phyloP scores from a whole-genome alignment of 2,797 vertebrate genomes.

The Coendou prehensilis region DNA sequence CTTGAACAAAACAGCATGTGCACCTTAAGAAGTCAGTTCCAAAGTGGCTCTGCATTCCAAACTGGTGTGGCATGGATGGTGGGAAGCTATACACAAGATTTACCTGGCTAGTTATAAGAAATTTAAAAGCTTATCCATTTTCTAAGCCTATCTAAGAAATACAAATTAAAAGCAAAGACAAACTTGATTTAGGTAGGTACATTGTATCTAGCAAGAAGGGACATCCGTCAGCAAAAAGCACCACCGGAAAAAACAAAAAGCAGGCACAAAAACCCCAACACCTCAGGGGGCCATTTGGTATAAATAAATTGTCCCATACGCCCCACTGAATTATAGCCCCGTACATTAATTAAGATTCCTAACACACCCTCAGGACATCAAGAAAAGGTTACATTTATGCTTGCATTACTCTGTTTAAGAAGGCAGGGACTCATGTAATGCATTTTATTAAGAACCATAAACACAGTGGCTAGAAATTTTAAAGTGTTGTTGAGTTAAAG shows the following conservation, averaged over 20 bases:
- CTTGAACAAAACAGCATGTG: neutral
- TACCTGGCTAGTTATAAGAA: neutral
- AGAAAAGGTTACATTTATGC: slow-evolving; percentile 81
- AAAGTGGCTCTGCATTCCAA: neutral
- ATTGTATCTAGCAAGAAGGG: slow-evolving; percentile 62
- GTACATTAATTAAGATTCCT: slow-evolving; percentile 78
- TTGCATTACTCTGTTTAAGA: slow-evolving; percentile 59
- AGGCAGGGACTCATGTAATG: neutral
- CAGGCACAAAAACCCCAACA: slow-evolving; percentile 62
- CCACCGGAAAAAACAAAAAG: slow-evolving; percentile 72
- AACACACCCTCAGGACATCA: slow-evolving; percentile 63
- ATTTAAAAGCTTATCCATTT: neutral
- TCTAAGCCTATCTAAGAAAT: slow-evolving; percentile 28
- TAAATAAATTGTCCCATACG: slow-evolving; percentile 66
- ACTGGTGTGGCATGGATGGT: neutral
- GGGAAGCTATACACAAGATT: neutral
- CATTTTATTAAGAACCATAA: slow-evolving; percentile 54
- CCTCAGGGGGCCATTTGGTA: slow-evolving; percentile 61
- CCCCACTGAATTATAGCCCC: slow-evolving; percentile 71
- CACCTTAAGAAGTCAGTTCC: neutral
- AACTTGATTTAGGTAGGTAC: slow-evolving; percentile 68
- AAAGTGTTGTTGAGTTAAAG: slow-evolving; percentile 54
- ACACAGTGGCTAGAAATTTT: slow-evolving; percentile 10
- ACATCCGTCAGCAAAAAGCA: slow-evolving; percentile 65
- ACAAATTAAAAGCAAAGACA: slow-evolving; percentile 69